phyloP scores from a whole-genome alignment of 1,140 invertebrate genomes.

The Spodoptera frugiperda region DNA sequence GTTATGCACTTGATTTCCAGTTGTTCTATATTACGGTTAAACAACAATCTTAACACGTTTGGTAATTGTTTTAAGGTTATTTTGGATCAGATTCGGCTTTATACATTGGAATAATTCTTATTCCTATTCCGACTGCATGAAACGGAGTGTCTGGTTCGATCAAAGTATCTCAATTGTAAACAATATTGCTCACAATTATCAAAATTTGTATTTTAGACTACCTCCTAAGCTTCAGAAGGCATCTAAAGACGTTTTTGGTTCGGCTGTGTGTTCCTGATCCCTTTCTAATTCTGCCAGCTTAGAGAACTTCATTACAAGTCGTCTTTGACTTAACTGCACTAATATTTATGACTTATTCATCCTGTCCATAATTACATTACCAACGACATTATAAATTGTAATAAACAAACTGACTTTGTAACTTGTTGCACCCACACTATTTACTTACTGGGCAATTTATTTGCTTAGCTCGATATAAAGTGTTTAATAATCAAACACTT shows the following conservation, averaged over 20 bases:
- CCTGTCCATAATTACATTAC: background rate
- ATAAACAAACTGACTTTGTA: background rate
- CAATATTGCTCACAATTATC: too few species aligned
- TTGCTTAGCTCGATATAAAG: background rate
- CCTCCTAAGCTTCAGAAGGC: too few species aligned
- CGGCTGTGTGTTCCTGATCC: too few species aligned
- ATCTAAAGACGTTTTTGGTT: too few species aligned
- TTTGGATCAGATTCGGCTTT: background rate
- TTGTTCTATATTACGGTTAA: conserved; percentile 20
- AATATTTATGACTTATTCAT: background rate
- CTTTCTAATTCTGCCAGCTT: too few species aligned
- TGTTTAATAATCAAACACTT: background rate
- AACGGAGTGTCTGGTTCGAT: too few species aligned
- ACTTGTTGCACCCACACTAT: background rate
- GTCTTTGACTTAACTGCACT: background rate
- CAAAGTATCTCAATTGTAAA: too few species aligned
- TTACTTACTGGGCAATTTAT: conserved; percentile 1
- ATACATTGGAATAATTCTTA: too few species aligned
- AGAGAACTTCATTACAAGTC: too few species aligned
- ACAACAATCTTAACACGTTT: conserved; percentile 24
- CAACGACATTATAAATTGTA: conserved; percentile 1
- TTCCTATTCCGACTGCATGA: too few species aligned
- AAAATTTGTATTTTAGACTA: too few species aligned
- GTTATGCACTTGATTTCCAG: conserved; percentile 26
- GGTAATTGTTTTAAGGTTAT: conserved; percentile 15